Percentiles rank a stretch among this genome's conserved stretches.
These are phyloP conservation scores for Myiopsitta monachus DNA, from an alignment of 2,113 vertebrate species.

Conservation along the genomic window DNA sequence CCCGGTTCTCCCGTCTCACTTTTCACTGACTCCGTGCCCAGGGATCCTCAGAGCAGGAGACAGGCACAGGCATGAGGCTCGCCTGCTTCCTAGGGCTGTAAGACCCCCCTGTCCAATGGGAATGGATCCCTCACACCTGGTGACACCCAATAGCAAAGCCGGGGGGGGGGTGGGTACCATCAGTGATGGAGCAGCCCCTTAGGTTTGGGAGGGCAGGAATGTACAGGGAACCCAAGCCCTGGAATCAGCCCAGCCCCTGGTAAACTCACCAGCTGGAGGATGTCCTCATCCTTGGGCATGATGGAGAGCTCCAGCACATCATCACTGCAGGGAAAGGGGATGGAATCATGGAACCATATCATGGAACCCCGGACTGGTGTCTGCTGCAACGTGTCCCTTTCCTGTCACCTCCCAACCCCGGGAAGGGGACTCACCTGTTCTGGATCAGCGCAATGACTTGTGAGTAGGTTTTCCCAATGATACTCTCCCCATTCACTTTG, in stretches of 20 bases:
- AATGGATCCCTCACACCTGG: not conserved
- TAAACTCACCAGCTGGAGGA: slow-evolving; percentile 94
- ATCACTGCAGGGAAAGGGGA: slow-evolving; percentile 76
- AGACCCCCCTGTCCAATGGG: not conserved
- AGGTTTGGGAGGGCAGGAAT: not conserved
- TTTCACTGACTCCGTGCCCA: fast-evolving
- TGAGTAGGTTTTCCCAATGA: slow-evolving; percentile 95
- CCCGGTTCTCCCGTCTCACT: not conserved
- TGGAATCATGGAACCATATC: not conserved
- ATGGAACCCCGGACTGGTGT: not conserved
- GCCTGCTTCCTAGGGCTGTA: not conserved
- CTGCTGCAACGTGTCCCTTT: not conserved
- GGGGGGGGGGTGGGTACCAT: not conserved
- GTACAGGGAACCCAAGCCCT: not conserved
- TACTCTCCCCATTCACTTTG: slow-evolving; percentile 94
- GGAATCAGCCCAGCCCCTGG: not conserved
- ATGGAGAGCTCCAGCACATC: slow-evolving; percentile 93
- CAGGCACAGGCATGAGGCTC: not conserved
- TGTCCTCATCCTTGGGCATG: slow-evolving; percentile 97
- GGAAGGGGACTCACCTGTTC: slow-evolving; percentile 83
- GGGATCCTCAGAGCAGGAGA: not conserved
- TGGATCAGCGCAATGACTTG: slow-evolving; percentile 98
- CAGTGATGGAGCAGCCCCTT: not conserved
- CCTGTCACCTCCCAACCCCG: not conserved
- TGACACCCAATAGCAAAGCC: fast-evolving